Evolutionary conservation across 2,888 invertebrate species (phyloP).

Genomic region (Toxonevra muliebris): DNA sequence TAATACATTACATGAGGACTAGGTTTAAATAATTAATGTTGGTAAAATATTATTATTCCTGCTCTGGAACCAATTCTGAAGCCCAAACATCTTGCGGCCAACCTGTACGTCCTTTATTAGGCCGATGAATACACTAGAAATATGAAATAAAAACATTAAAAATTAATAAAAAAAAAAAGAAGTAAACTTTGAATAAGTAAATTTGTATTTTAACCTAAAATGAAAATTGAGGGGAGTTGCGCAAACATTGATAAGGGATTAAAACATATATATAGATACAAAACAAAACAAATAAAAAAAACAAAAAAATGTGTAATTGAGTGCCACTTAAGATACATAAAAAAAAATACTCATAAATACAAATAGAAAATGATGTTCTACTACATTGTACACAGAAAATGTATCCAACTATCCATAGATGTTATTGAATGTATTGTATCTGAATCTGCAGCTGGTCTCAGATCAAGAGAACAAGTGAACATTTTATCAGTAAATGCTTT

Average conservation of each 20-base stretch:
- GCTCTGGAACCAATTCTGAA: conserved; percentile 75
- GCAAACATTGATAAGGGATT: not conserved
- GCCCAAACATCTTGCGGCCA: conserved; percentile 99
- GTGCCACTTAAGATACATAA: not conserved
- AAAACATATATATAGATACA: not conserved
- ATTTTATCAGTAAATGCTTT: conserved; percentile 44
- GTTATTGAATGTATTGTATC: not conserved
- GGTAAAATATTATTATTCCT: conserved; percentile 62
- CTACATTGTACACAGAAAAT: not conserved
- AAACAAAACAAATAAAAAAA: not conserved
- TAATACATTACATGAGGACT: too few species aligned
- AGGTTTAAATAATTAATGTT: too few species aligned
- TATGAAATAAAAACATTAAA: conserved; percentile 7
- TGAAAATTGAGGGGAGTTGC: too few species aligned
- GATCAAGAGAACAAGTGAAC: conserved; percentile 16
- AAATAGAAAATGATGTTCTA: not conserved
- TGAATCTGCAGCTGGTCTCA: conserved; percentile 23
- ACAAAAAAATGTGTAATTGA: not conserved
- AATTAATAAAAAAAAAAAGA: conserved; percentile 5
- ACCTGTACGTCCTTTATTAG: conserved; percentile 85
- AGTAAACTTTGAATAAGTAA: not conserved
- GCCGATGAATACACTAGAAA: conserved; percentile 54
- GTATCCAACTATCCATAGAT: too few species aligned
- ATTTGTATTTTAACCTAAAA: too few species aligned
- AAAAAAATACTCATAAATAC: not conserved